A percentile compares a stretch with the other conserved stretches of the same genome.
Conservation (phyloP, 2,797 vertebrate species). For the Chaunax sp. region DNA sequence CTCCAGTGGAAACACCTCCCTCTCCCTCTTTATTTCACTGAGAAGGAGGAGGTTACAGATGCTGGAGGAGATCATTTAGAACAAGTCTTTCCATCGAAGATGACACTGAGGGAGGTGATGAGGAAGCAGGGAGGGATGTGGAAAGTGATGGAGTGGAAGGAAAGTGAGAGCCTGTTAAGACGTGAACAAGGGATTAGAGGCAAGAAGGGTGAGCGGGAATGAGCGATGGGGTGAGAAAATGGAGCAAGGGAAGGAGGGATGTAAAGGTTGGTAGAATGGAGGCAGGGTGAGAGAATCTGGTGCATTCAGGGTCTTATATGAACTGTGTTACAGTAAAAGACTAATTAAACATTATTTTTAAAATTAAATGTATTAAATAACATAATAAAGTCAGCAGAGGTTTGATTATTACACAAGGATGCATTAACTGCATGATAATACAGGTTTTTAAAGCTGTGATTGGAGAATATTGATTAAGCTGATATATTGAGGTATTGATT, state of each 20-base stretch:
- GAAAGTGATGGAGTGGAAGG: constrained; percentile 57
- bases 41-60: constrained; percentile 22
- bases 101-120: constrained; percentile 25
- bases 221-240: constrained; percentile 6
- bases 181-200: constrained; percentile 77
- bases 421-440: no score
- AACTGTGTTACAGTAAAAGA: neutral
- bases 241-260: constrained; percentile 4
- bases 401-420: no score
- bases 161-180: constrained; percentile 87
- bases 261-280: constrained; percentile 12
- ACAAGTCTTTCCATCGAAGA: constrained; percentile 5
- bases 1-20: constrained; percentile 12
- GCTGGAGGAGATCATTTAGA: constrained; percentile 32
- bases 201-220: constrained; percentile 24
- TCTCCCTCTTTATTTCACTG: constrained; percentile 5
- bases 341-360: no score
- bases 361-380: no score
- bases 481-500: no score
- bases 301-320: neutral
- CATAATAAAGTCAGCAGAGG: no score
- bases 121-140: constrained; percentile 6
- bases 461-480: no score
- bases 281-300: neutral
- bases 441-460: no score